Evolutionary conservation across 2,888 invertebrate genomes (phyloP).

Genomic region (Drosophila multiciliata): DNA sequence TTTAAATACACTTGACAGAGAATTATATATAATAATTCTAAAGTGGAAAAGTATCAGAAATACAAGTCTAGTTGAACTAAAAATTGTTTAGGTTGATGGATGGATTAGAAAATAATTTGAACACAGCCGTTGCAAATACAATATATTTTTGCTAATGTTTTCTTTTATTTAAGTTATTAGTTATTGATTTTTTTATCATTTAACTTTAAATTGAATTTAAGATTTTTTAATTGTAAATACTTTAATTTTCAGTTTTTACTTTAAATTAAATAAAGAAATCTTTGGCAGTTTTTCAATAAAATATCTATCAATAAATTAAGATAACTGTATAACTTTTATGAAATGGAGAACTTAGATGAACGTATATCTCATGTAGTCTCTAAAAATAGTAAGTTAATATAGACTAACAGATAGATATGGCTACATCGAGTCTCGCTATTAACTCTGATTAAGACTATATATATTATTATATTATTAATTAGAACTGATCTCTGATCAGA

Average conservation of each 20-base stretch:
- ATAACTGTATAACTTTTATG: too few relatives aligned
- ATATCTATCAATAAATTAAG: background rate
- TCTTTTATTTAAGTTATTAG: too few relatives aligned
- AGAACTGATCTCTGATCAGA: background rate
- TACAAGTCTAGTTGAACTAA: too few relatives aligned
- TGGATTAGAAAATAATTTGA: too few relatives aligned
- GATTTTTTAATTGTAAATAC: too few relatives aligned
- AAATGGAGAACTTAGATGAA: background rate
- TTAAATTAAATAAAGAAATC: background rate
- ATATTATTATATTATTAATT: background rate
- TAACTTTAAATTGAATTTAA: too few relatives aligned
- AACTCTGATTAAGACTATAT: background rate
- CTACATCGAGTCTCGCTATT: background rate
- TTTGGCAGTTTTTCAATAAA: background rate
- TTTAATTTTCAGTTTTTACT: background rate
- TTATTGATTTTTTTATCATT: too few relatives aligned
- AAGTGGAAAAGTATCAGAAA: too few relatives aligned
- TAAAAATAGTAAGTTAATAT: background rate
- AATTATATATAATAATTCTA: background rate
- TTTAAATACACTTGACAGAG: conserved; percentile 6
- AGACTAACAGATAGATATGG: background rate
- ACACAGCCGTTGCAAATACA: too few relatives aligned
- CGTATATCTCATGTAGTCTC: background rate
- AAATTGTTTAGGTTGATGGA: too few relatives aligned
- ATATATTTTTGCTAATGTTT: too few relatives aligned